Base-by-base conservation (phyloP, 1,140 invertebrate species). In the Drosophila neocordata region DNA sequence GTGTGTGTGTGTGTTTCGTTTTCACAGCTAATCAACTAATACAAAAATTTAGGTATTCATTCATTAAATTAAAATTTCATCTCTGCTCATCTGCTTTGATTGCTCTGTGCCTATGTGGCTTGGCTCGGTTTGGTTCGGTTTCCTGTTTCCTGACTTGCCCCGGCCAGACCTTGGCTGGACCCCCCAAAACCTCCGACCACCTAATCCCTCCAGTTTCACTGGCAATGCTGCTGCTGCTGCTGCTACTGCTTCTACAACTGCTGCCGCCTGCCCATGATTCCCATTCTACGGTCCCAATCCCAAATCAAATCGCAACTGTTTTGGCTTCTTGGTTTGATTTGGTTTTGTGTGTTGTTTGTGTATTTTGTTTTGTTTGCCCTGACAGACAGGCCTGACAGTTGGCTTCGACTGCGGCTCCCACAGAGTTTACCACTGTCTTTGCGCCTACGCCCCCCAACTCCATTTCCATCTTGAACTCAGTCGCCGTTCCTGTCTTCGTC, bases 61-160 rank as follows among this genome's bases (percentile, higher is more conserved):
- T 87, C 82, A 87, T 87, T 87, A 87, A 87, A 87, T 87, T 87
- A 87, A 87, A 87, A 88, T 87, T 87, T 87, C 82, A 87, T 87
- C 80, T 48, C 83, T 68, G 82, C 82, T 87, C 78, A 88, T 82
- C 82, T 82, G 78, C 53, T 82, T 87, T 88, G 82, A 87, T 87
- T 87, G 82, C 82, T 64, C 67, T 82, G 82, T 60, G 83, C 82
- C 82, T 69, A 82, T 88, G 82, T 88, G 82, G 73, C 41, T 20
- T 11, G 41, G 41, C 41, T 44, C 18, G 13, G 41, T 15, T 20
- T 20, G 7, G 15, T 9, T 48, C 41, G 15, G 41, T 48, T 35
- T 35, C 34, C 41, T 18, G 41, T 2, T 48, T 18, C n/a, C 41
- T 20, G 15, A 8, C 18, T 7, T 48, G 41, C 15, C 41, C 41